Percentiles rank a stretch among this genome's conserved stretches.
Evolutionary conservation across 23 tunicate species (phyloP).

Genomic region (Oikopleura albicans): DNA sequence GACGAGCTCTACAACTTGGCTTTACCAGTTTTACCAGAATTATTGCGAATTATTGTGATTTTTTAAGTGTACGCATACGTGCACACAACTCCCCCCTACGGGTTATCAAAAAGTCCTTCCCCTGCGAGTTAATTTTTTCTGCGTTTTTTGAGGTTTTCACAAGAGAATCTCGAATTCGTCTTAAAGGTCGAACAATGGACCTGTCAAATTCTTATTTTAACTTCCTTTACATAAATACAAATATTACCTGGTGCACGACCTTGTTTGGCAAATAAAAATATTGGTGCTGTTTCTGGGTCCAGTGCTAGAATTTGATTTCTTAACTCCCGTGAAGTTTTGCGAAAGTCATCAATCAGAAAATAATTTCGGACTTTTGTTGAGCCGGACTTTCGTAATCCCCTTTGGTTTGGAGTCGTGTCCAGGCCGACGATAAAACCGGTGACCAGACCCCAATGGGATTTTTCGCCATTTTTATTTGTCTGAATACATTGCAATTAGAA

Average conservation of each 20-base stretch:
- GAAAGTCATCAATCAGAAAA: neutral
- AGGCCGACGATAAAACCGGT: neutral
- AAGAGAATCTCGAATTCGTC: too few species aligned
- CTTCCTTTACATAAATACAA: too few species aligned
- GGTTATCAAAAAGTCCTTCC: too few species aligned
- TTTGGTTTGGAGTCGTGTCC: neutral
- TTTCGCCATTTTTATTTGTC: constrained; percentile 7
- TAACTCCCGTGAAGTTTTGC: neutral
- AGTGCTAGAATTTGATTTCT: neutral
- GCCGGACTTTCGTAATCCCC: neutral
- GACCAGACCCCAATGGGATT: neutral
- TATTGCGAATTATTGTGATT: too few species aligned
- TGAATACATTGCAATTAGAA: neutral
- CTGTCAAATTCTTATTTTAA: too few species aligned
- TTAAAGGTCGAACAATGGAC: too few species aligned
- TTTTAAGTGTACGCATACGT: too few species aligned
- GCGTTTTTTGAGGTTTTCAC: too few species aligned
- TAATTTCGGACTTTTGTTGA: neutral
- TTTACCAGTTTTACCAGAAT: too few species aligned
- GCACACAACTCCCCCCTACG: too few species aligned
- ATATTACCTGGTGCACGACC: constrained; percentile 15
- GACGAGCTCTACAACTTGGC: too few species aligned
- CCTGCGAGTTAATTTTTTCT: too few species aligned
- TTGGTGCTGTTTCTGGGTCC: neutral
- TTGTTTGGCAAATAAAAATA: constrained; percentile 2